Percentiles rank a stretch among this genome's conserved stretches.
Evolutionary conservation across 2,888 invertebrate genomes (phyloP).

Genomic region (Lacanobia oleracea): DNA sequence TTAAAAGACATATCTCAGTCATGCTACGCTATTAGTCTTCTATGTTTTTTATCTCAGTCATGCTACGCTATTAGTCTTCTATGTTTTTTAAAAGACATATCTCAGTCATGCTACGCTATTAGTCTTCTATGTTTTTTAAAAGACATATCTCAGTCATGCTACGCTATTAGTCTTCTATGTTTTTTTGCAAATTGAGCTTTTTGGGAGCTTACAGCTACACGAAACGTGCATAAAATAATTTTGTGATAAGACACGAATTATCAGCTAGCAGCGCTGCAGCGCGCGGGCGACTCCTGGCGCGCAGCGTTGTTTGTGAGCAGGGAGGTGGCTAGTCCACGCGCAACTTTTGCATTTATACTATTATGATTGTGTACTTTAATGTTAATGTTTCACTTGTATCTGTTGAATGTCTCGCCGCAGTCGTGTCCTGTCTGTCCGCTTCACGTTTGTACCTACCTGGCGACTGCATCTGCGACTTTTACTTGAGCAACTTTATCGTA

Average conservation of each 20-base stretch:
- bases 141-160: constrained; percentile 25
- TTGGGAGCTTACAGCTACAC: constrained; percentile 25
- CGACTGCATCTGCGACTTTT: constrained; percentile 39
- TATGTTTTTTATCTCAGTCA: constrained; percentile 7
- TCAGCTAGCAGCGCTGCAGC: too few relatives aligned
- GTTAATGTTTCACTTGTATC: constrained; percentile 55
- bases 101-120: constrained; percentile 5
- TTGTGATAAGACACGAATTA: constrained; percentile 4
- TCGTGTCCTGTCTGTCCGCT: constrained; percentile 35
- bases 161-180: constrained; percentile 1
- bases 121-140: not conserved
- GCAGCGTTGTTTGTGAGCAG: not conserved
- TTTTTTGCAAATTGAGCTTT: constrained; percentile 51
- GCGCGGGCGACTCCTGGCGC: too few relatives aligned
- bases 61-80: constrained; percentile 6
- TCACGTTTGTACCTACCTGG: constrained; percentile 35
- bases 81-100: constrained; percentile 26
- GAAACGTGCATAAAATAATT: constrained; percentile 45
- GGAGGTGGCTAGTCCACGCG: constrained; percentile 44
- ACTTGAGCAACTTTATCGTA: constrained; percentile 62
- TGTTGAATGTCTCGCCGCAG: constrained; percentile 40
- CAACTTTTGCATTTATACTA: constrained; percentile 66
- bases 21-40: constrained; percentile 6
- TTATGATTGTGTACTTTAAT: constrained; percentile 51
- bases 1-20: constrained; percentile 19